Base-by-base conservation (phyloP, 2,797 vertebrate species). In the Morus bassanus region DNA sequence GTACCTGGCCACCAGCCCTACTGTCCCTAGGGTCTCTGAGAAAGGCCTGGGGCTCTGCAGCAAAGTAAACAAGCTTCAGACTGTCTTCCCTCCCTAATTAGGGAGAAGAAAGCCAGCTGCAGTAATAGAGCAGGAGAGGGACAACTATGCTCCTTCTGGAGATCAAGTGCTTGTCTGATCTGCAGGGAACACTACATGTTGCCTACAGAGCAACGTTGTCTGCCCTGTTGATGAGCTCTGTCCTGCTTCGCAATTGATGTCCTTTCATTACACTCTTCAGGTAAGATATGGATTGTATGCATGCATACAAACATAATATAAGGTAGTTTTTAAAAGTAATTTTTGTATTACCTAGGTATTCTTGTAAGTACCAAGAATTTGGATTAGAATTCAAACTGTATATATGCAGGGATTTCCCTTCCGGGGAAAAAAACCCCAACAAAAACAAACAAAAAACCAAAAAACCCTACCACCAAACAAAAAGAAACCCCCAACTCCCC, bases 141-240 rank as follows among this genome's bases (percentile, higher is more conserved):
- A 19, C 8, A 46, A 10, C 13, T 19, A 17, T n/a, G 33, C 24
- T 65, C 3, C 10, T 88, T 33, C 28, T 67, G 53, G 61, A 89
- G 59, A 72, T n/a, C 22, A 25, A 45, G 45, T 7, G n/a, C 27
- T 37, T 37, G 5, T 67, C 25, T 69, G 64, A 41, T n/a, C 59
- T 82, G 35, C 39, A 67, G 50, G 31, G 28, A 82, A 5, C 2
- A 2, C 16, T 23, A 4, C 10, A 2, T 0, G 0, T 64, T 15
- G 9, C 24, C 22, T 72, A 30, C 22, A 18, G 39, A 63, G 57
- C 4, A 13, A 28, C 1, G 7, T 2, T 7, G 8, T 14, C 45
- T 64, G 35, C 30, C 14, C 13, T 31, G 27, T 6, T 39, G 30
- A 25, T 25, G 19, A 72, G 15, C 15, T 89, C 18, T 0, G 0